These are phyloP conservation scores for Sphyrna mokarran DNA, from an alignment of 2,113 vertebrate species.

Conservation along the genomic window DNA sequence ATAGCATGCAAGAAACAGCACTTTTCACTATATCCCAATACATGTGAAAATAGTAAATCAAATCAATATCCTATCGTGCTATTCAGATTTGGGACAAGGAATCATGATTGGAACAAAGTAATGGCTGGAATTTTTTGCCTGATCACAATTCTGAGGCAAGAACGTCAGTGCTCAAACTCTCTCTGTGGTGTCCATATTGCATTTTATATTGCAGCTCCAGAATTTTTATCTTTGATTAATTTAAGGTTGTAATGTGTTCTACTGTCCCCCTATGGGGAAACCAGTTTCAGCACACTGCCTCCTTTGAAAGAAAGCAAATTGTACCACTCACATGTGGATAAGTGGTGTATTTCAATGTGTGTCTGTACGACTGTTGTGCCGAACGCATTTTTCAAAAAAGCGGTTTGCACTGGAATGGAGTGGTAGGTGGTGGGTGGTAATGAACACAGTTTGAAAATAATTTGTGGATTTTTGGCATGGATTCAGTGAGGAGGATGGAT, in stretches of 20 bases:
- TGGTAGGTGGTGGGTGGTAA: too few relatives aligned
- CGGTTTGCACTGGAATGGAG: background rate
- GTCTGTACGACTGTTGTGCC: background rate
- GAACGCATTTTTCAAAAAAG: background rate
- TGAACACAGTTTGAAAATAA: background rate
- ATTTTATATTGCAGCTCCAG: background rate
- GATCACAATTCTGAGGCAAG: background rate
- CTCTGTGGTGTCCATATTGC: background rate
- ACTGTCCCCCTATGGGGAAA: background rate
- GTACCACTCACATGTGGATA: background rate
- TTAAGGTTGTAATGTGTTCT: background rate
- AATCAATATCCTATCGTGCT: background rate
- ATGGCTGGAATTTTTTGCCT: background rate
- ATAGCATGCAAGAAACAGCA: too few relatives aligned
- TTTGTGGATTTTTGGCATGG: background rate
- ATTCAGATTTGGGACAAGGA: background rate
- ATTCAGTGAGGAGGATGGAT: background rate
- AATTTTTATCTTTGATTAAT: background rate
- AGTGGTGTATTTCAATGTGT: background rate
- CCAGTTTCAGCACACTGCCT: background rate
- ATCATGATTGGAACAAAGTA: background rate
- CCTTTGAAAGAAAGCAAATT: background rate
- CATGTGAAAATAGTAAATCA: too few relatives aligned
- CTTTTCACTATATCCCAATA: too few relatives aligned
- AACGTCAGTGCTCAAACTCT: background rate